Evolutionary conservation across 2,797 vertebrate species (phyloP).

Genomic region (Aplochiton taeniatus): DNA sequence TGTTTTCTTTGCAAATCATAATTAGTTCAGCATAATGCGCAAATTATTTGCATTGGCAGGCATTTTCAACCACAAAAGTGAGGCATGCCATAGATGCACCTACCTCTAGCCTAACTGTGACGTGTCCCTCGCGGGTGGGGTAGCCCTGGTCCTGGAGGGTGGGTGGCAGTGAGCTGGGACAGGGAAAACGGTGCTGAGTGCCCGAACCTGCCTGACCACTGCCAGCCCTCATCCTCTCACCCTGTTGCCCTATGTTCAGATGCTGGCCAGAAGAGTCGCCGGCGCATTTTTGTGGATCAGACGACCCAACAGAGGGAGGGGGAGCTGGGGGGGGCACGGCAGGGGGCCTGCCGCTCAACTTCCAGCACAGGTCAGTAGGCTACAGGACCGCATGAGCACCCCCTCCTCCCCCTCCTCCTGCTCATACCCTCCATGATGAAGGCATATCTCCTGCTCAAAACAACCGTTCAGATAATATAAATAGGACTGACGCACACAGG

Average conservation of each 20-base stretch:
- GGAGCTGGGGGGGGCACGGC: slow-evolving; percentile 81
- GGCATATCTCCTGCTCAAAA: slow-evolving; percentile 69
- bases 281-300: slow-evolving; percentile 78
- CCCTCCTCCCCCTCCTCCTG: slow-evolving; percentile 69
- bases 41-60: background rate
- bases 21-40: background rate
- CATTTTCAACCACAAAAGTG: background rate
- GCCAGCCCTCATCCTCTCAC: slow-evolving; percentile 77
- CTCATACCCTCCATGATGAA: slow-evolving; percentile 72
- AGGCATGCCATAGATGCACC: background rate
- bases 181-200: slow-evolving; percentile 51
- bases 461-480: slow-evolving; percentile 50
- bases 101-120: background rate
- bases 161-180: slow-evolving; percentile 53
- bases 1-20: background rate
- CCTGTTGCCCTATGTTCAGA: slow-evolving; percentile 85
- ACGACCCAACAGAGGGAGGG: slow-evolving; percentile 82
- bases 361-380: slow-evolving; percentile 82
- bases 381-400: slow-evolving; percentile 79
- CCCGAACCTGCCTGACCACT: slow-evolving; percentile 61
- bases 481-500: slow-evolving; percentile 37
- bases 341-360: slow-evolving; percentile 83
- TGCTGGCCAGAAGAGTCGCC: slow-evolving; percentile 83
- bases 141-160: slow-evolving; percentile 3
- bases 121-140: background rate